Base-by-base conservation (phyloP, 2,113 vertebrate species). In the Plecturocebus donacophilus region DNA sequence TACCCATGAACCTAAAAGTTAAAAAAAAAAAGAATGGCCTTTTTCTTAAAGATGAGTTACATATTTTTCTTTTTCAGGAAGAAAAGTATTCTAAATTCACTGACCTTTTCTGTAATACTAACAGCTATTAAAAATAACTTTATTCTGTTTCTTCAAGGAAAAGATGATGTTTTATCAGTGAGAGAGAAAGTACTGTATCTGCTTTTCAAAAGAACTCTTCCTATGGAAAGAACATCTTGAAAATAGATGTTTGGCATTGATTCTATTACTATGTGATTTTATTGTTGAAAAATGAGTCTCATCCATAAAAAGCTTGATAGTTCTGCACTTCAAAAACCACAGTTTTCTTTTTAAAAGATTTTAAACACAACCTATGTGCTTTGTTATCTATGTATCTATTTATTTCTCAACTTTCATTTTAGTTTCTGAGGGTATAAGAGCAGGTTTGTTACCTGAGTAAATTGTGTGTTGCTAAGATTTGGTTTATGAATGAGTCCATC, bases 81-180 rank as follows among this genome's bases (percentile, higher is more conserved):
- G 49, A 58, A 0, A 49, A 70, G 0, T 70, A 64, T 82, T 95
- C 38, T 20, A 93, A 90, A 91, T 81, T 91, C 25, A 77, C 32
- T 81, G 45, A 71, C 19, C 14, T 89, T 75, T 95, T 85, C 19
- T 94, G 30, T 95, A 84, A 52, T 47, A 87, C 23, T 40, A 42
- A 30, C 6, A 77, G 12, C 27, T 94, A 21, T 90, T 96, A 38
- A 40, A 87, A 79, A 38, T 61, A 71, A 61, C 70, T 8, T 85
- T 77, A 77, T 87, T 97, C 32, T 91, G 42, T 49, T 68, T 93
- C 71, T 90, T 92, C n/a, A 86, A 90, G 32, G 83, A 47, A 49
- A 89, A 58, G 52, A 35, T 86, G 49, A 81, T 38, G 49, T 96
- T 95, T 96, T 91, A 47, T 93, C 38, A 73, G 52, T 45, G 32